Conservation (phyloP, 2,113 vertebrate genomes). For the Coregonus clupeaformis region DNA sequence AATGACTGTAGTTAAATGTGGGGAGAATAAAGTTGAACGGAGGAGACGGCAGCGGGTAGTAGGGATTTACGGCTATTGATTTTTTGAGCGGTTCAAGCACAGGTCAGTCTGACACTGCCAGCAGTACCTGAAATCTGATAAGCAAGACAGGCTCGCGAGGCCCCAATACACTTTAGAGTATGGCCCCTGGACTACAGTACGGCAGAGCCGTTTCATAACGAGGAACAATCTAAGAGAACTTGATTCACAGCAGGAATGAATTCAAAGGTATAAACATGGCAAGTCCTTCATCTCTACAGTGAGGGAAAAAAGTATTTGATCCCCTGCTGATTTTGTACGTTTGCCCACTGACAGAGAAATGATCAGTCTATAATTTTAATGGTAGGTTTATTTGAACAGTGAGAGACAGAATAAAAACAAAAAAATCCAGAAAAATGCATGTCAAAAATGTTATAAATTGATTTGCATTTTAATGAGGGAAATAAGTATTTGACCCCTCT, state of each 20-base stretch:
- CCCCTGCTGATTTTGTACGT: too few species aligned
- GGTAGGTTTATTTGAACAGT: too few species aligned
- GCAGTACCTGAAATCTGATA: constrained; percentile 32
- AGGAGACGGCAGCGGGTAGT: constrained; percentile 13
- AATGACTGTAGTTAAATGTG: constrained; percentile 24
- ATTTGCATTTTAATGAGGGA: too few species aligned
- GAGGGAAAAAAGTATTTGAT: too few species aligned
- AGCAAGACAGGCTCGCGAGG: constrained; percentile 2
- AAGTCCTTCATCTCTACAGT: background rate
- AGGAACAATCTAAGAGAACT: background rate
- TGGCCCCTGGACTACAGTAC: background rate
- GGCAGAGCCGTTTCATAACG: background rate
- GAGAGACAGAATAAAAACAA: too few species aligned
- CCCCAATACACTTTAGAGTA: constrained; percentile 2
- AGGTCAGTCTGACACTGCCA: constrained; percentile 39
- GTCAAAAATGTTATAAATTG: too few species aligned
- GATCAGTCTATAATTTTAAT: too few species aligned
- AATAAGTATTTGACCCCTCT: too few species aligned
- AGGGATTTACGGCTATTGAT: constrained; percentile 46
- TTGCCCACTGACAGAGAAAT: too few species aligned
- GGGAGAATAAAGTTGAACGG: background rate
- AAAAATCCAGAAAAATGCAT: too few species aligned
- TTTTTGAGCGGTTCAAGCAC: constrained; percentile 39
- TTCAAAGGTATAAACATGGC: background rate
- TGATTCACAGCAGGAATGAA: background rate